These are phyloP conservation scores for Xiphydria camelus DNA, from an alignment of 2,888 invertebrate species.

Conservation along the genomic window DNA sequence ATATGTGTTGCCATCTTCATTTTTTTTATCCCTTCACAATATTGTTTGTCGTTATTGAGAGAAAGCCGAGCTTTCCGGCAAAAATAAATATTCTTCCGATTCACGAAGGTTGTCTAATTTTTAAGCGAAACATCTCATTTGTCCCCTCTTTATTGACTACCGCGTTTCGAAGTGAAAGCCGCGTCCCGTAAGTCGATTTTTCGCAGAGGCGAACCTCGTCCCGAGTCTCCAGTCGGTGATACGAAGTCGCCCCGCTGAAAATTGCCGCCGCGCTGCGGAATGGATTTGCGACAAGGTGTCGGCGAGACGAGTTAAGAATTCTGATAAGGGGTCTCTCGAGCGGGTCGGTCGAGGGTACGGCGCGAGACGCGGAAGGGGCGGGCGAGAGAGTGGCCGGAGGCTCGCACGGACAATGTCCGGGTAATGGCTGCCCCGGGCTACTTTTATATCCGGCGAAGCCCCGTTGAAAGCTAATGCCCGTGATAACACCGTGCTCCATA, in stretches of 20 bases:
- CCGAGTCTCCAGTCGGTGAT: constrained; percentile 37
- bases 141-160: too few species aligned
- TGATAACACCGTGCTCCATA: constrained; percentile 42
- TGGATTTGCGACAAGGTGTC: constrained; percentile 56
- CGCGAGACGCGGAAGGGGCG: constrained; percentile 8
- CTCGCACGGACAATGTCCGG: constrained; percentile 52
- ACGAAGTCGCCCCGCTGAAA: constrained; percentile 45
- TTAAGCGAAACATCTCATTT: too few species aligned
- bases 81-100: too few species aligned
- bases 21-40: too few species aligned
- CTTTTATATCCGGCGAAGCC: constrained; percentile 49
- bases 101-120: too few species aligned
- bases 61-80: too few species aligned
- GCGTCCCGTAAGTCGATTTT: too few species aligned
- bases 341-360: neutral
- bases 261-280: constrained; percentile 48
- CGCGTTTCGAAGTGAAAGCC: too few species aligned
- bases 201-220: constrained; percentile 45
- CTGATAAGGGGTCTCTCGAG: constrained; percentile 42
- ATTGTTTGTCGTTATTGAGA: too few species aligned
- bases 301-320: constrained; percentile 46
- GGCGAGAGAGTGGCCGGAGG: constrained; percentile 18
- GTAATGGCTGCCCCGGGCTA: constrained; percentile 53
- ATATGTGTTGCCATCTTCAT: too few species aligned
- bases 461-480: constrained; percentile 52